Evolutionary conservation across 2,797 vertebrate species (phyloP).

Genomic region (Platyrinchus mystaceus): DNA sequence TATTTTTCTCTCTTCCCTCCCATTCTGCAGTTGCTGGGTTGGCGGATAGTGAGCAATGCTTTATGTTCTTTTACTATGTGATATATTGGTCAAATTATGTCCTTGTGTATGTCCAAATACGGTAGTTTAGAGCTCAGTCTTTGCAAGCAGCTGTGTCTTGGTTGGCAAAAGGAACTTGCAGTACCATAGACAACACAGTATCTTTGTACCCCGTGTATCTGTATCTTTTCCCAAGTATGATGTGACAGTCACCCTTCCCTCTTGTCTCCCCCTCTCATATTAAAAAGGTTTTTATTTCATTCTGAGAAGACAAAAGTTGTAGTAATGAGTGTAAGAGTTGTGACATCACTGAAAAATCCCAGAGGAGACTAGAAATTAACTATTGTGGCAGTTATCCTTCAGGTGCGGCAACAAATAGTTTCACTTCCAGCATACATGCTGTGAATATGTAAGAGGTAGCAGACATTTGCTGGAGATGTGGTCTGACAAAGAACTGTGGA

Average conservation of each 20-base stretch:
- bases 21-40: neutral
- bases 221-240: neutral
- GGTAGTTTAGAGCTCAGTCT: neutral
- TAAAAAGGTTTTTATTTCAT: neutral
- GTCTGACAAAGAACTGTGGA: neutral
- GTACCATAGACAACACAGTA: neutral
- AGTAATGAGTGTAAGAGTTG: neutral
- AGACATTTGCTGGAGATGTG: neutral
- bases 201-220: neutral
- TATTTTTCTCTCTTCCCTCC: conserved; percentile 12
- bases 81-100: neutral
- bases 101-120: neutral
- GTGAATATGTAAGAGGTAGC: neutral
- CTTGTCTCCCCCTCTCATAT: neutral
- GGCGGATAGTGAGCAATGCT: neutral
- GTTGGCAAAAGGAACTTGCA: neutral
- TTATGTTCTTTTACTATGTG: neutral
- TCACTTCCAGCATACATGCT: neutral
- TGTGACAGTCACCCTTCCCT: neutral
- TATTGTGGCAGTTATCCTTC: neutral
- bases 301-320: neutral
- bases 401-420: neutral
- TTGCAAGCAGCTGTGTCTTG: neutral
- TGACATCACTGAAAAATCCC: neutral
- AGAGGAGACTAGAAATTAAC: neutral